These are phyloP conservation scores for Engystomops pustulosus DNA, from an alignment of 2,113 vertebrate species.

Conservation along the genomic window DNA sequence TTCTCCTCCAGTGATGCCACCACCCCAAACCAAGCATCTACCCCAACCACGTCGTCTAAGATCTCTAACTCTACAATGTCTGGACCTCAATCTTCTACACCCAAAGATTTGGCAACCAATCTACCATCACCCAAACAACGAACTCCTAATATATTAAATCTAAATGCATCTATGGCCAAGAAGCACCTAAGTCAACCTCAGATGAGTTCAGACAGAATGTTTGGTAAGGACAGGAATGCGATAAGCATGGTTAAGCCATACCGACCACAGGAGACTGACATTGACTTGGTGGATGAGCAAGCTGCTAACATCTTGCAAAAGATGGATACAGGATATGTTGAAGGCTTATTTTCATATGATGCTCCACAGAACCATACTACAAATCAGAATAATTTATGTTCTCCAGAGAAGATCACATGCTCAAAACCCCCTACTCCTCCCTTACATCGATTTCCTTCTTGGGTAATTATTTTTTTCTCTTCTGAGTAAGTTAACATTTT, in stretches of 20 bases:
- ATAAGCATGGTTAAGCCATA: constrained; percentile 93
- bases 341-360: constrained; percentile 70
- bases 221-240: constrained; percentile 88
- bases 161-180: constrained; percentile 78
- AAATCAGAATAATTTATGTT: constrained; percentile 64
- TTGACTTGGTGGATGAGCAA: constrained; percentile 77
- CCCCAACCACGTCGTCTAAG: constrained; percentile 70
- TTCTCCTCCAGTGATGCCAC: constrained; percentile 84
- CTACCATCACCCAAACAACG: constrained; percentile 80
- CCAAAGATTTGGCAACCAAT: constrained; percentile 65
- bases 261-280: constrained; percentile 86
- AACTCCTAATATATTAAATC: constrained; percentile 76
- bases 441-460: constrained; percentile 94
- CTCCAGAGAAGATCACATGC: constrained; percentile 65
- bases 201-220: constrained; percentile 79
- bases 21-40: constrained; percentile 77
- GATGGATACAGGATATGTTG: constrained; percentile 72
- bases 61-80: constrained; percentile 61
- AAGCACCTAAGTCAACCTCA: constrained; percentile 96
- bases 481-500: too few relatives aligned
- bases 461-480: constrained; percentile 76
- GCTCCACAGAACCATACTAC: constrained; percentile 63
- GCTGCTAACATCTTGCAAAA: constrained; percentile 72
- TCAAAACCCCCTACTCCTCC: constrained; percentile 93
- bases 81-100: constrained; percentile 20